A percentile compares a stretch with the other conserved stretches of the same genome.
Conservation (phyloP, 2,797 vertebrate genomes). For the Chelidonichthys spinosus region DNA sequence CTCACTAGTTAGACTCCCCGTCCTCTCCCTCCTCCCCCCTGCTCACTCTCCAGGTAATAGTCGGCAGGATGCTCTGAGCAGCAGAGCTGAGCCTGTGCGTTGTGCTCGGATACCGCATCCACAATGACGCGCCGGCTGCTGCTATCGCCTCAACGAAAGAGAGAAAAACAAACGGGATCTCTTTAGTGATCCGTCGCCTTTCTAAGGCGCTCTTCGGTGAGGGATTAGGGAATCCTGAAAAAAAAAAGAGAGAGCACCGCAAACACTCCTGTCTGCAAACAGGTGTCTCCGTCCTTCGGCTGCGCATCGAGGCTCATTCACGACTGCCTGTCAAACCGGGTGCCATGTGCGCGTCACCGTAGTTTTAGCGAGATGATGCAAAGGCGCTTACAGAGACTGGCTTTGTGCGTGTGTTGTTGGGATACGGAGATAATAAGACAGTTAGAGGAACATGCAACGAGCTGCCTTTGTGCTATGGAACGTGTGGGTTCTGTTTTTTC, state of each 20-base stretch:
- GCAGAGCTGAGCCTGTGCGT: constrained; percentile 52
- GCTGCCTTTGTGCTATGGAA: constrained; percentile 46
- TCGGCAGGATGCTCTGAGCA: constrained; percentile 67
- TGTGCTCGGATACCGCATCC: constrained; percentile 60
- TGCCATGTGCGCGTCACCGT: constrained; percentile 56
- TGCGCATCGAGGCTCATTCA: constrained; percentile 56
- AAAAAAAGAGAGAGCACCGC: constrained; percentile 28
- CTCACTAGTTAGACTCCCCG: constrained; percentile 25
- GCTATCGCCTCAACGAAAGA: constrained; percentile 27
- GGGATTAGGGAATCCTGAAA: constrained; percentile 27
- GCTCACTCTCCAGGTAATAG: constrained; percentile 49
- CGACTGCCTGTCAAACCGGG: constrained; percentile 13
- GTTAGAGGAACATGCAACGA: constrained; percentile 51
- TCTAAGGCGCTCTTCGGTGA: constrained; percentile 16
- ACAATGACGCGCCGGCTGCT: constrained; percentile 51
- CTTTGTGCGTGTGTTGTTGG: constrained; percentile 36
- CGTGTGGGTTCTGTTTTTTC: constrained; percentile 40
- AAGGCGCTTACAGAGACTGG: constrained; percentile 21
- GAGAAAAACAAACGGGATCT: constrained; percentile 33
- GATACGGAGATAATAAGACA: constrained; percentile 59
- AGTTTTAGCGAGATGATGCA: constrained; percentile 46
- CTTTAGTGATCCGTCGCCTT: constrained; percentile 26
- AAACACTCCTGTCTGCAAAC: constrained; percentile 69
- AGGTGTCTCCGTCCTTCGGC: constrained; percentile 76
- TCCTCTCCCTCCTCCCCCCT: constrained; percentile 42